Percentiles rank a stretch among this genome's conserved stretches.
Evolutionary conservation across 2,888 invertebrate species (phyloP).

Genomic region (Metopia argyrocephala): DNA sequence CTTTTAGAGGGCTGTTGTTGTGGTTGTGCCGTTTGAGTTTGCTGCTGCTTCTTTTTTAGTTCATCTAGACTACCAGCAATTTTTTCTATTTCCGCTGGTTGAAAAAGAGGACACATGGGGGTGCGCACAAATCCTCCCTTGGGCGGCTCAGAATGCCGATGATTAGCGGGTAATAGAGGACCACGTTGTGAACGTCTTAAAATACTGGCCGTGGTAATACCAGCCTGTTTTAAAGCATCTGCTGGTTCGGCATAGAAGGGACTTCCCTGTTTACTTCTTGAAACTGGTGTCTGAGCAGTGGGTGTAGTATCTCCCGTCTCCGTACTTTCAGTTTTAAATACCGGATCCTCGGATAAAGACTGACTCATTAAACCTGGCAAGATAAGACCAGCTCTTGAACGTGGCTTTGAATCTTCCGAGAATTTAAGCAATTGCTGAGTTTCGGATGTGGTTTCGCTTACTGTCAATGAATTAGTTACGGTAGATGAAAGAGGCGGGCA

Average conservation of each 20-base stretch:
- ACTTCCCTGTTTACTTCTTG: constrained; percentile 85
- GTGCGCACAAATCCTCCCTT: constrained; percentile 75
- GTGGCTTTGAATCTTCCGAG: constrained; percentile 72
- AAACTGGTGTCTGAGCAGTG: constrained; percentile 73
- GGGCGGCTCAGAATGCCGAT: constrained; percentile 83
- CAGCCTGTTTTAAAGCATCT: constrained; percentile 84
- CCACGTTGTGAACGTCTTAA: constrained; percentile 76
- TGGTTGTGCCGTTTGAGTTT: constrained; percentile 64
- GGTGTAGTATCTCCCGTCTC: constrained; percentile 73
- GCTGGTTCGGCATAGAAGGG: constrained; percentile 95
- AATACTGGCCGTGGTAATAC: constrained; percentile 74
- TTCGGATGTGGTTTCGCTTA: constrained; percentile 63
- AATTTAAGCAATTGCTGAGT: constrained; percentile 73
- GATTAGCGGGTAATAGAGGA: constrained; percentile 78
- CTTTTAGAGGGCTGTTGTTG: constrained; percentile 73
- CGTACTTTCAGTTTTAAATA: constrained; percentile 67
- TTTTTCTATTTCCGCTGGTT: constrained; percentile 79
- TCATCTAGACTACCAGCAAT: constrained; percentile 78
- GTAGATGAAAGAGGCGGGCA: constrained; percentile 67
- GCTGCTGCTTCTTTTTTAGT: constrained; percentile 80
- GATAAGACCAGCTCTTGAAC: constrained; percentile 74
- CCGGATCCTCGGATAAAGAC: constrained; percentile 69
- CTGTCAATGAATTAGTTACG: constrained; percentile 63
- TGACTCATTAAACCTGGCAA: constrained; percentile 72
- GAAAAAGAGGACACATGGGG: constrained; percentile 82